Evolutionary conservation across 2,113 vertebrate species (phyloP), one percentile per base, ranked within the genome.

Genomic region (Prietella phreatophila): DNA sequence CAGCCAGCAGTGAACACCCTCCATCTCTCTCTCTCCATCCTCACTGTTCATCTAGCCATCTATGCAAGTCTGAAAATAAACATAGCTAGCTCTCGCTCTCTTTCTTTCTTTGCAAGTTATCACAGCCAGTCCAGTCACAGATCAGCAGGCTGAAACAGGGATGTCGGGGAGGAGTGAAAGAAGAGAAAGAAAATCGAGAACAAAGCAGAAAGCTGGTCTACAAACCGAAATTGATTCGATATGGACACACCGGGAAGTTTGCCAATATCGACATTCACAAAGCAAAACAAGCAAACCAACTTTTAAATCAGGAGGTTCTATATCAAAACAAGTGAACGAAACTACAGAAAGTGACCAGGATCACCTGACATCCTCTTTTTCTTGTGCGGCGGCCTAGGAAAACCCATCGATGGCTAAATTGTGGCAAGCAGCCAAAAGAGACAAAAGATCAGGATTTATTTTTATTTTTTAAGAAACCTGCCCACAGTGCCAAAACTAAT

Each of bases 31-130:
- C n/a, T 84, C 85, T 47, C 36, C 55, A 9, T 36, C 3, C 33
- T 84, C 27, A 50, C 69, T 60, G 76, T 79, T 30, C 63, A 47
- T 36, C 36, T 47, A 67, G 71, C 76, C 69, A 85, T 82, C 86
- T 55, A 90, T 88, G 84, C 67, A 86, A 84, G 86, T 85, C 85
- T 73, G 53, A 84, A 69, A 79, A 86, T 83, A 88, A 86, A 88
- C 83, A 83, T 75, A 78, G 53, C 60, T 60, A 33, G 19, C 58
- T 39, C 42, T 47, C 42, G 6, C 42, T 47, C 42, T 42, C 42
- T 0, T 5, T 42, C 42, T 42, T 4, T 42, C 39, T 82, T 27
- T 67, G 42, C 75, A 58, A 60, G 76, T 85, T 90, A 88, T 86
- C 84, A 86, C 85, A 88, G 69, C 78, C 86, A 71, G 47, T 81